A percentile compares a stretch with the other conserved stretches of the same genome.
phyloP scores from a whole-genome alignment of 2,113 vertebrate genomes.

The Callionymus lyra region DNA sequence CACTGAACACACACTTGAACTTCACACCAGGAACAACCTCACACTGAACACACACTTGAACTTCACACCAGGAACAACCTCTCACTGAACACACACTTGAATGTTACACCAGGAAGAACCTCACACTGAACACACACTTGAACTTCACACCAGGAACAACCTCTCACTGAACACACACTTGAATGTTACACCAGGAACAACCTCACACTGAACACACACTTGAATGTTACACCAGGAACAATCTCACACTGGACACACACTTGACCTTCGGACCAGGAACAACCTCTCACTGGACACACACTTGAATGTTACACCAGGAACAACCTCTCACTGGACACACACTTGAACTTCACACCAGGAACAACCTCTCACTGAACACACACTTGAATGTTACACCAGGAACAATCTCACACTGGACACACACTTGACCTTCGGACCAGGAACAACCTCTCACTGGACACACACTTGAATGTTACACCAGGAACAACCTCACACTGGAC shows the following conservation, averaged over 20 bases:
- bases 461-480: neutral
- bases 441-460: slow-evolving; percentile 75
- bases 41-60: slow-evolving; percentile 60
- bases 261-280: too few species aligned
- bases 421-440: too few species aligned
- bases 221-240: neutral
- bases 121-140: slow-evolving; percentile 62
- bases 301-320: neutral
- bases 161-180: neutral
- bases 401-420: neutral
- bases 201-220: slow-evolving; percentile 65
- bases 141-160: neutral
- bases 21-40: slow-evolving; percentile 76
- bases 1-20: neutral
- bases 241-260: neutral
- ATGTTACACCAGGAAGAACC: too few species aligned
- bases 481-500: neutral
- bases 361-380: slow-evolving; percentile 76
- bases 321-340: neutral
- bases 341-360: too few species aligned
- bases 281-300: slow-evolving; percentile 74
- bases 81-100: neutral
- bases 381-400: neutral
- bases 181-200: too few species aligned
- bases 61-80: neutral